Conservation (phyloP, 1,140 invertebrate species). For the Pseudomyrmex pallidus region DNA sequence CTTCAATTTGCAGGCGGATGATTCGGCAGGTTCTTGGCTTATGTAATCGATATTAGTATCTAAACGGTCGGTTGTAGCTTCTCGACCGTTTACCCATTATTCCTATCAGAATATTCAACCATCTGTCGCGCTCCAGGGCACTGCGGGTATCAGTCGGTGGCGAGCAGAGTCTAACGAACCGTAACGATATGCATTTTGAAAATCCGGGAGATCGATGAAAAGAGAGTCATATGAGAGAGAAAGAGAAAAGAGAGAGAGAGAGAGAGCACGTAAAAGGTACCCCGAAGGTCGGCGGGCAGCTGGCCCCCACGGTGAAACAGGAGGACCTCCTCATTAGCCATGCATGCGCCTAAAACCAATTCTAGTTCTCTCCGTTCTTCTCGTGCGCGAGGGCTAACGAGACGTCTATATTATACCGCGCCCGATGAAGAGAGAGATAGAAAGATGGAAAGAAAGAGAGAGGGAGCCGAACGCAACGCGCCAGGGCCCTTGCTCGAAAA, state of each 20-base stretch:
- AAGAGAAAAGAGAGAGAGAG: slow-evolving; percentile 20
- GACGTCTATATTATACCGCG: slow-evolving; percentile 84
- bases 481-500: slow-evolving; percentile 72
- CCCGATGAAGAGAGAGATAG: not conserved
- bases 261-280: slow-evolving; percentile 54
- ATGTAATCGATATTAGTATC: slow-evolving; percentile 27
- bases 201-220: slow-evolving; percentile 63
- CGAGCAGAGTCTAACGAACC: slow-evolving; percentile 63
- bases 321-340: slow-evolving; percentile 81
- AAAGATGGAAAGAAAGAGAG: slow-evolving; percentile 15
- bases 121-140: slow-evolving; percentile 70
- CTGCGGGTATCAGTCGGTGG: slow-evolving; percentile 69
- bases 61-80: slow-evolving; percentile 61
- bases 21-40: not conserved
- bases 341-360: slow-evolving; percentile 83
- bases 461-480: slow-evolving; percentile 59
- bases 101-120: slow-evolving; percentile 68
- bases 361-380: slow-evolving; percentile 66
- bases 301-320: slow-evolving; percentile 64
- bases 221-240: slow-evolving; percentile 37
- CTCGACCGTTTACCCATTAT: slow-evolving; percentile 69
- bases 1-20: slow-evolving; percentile 23
- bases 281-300: slow-evolving; percentile 69
- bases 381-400: slow-evolving; percentile 71
- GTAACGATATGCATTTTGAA: slow-evolving; percentile 59